Conservation (phyloP, 2,113 vertebrate species). For the Podilymbus podiceps region DNA sequence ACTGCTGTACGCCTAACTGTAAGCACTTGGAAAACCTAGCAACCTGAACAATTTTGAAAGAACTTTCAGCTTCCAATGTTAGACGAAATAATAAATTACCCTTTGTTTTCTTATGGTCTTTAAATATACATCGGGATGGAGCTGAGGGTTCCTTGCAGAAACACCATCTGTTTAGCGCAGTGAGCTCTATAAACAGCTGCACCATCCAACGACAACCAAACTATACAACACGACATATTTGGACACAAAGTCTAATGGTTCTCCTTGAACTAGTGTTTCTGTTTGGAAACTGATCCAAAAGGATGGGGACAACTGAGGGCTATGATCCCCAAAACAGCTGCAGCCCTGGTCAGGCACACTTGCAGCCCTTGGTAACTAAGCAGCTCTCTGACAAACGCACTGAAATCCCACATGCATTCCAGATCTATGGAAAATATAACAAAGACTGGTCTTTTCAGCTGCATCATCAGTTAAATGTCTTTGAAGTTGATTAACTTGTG, state of each 20-base stretch:
- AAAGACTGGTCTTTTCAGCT: neutral
- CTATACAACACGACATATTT: neutral
- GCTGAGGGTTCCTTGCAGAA: neutral
- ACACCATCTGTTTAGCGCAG: neutral
- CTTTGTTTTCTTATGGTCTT: neutral
- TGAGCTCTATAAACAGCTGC: neutral
- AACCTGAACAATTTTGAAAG: neutral
- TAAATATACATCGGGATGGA: neutral
- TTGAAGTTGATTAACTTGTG: neutral
- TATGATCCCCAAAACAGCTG: conserved; percentile 7
- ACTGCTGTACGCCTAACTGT: neutral
- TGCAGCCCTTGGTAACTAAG: neutral
- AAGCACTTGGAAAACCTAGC: neutral
- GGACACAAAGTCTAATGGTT: neutral
- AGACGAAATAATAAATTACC: neutral
- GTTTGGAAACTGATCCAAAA: neutral
- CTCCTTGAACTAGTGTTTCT: neutral
- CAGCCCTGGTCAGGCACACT: neutral
- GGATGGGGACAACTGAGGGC: neutral
- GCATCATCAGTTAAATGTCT: neutral
- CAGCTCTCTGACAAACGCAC: neutral
- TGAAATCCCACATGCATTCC: neutral
- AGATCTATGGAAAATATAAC: neutral
- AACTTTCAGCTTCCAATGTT: neutral
- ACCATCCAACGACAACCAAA: neutral